A percentile compares a stretch with the other conserved stretches of the same genome.
phyloP scores from a whole-genome alignment of 2,113 vertebrate genomes.

The Leptobrachium leishanense region DNA sequence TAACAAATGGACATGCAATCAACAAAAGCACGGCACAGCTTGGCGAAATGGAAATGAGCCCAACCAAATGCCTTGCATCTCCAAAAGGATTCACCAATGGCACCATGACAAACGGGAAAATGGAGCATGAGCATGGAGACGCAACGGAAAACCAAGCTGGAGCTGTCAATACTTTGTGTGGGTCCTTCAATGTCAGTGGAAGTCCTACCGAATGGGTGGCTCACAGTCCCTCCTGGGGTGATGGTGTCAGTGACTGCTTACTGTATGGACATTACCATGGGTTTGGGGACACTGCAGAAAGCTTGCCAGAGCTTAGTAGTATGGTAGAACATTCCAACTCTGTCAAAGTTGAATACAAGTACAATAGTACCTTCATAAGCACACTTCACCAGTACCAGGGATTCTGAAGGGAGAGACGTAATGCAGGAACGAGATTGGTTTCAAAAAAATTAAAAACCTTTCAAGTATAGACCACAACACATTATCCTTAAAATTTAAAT shows the following conservation, averaged over 20 bases:
- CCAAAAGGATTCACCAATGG: conserved; percentile 46
- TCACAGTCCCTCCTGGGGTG: conserved; percentile 70
- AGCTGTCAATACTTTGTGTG: conserved; percentile 68
- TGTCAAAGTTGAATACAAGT: conserved; percentile 73
- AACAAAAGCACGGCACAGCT: conserved; percentile 66
- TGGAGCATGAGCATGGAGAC: background rate
- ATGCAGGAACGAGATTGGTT: background rate
- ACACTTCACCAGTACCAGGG: conserved; percentile 77
- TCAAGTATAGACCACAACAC: background rate
- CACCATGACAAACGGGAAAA: conserved; percentile 14
- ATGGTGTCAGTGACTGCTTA: conserved; percentile 73
- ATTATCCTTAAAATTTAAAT: no score
- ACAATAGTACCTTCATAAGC: conserved; percentile 74
- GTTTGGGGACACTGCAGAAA: conserved; percentile 94
- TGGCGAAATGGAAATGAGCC: conserved; percentile 60
- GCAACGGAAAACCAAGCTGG: conserved; percentile 58
- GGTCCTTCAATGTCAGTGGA: conserved; percentile 80
- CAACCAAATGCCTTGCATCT: conserved; percentile 53
- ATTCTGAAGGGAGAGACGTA: conserved; percentile 63
- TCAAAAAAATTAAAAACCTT: background rate
- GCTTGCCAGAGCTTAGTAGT: conserved; percentile 81
- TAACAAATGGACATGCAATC: conserved; percentile 73
- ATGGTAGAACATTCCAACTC: conserved; percentile 83
- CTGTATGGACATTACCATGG: conserved; percentile 92
- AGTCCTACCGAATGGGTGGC: conserved; percentile 79